These are phyloP conservation scores for Ashinkailepas kermadecensis DNA, from an alignment of 2,888 invertebrate genomes.

Conservation along the genomic window DNA sequence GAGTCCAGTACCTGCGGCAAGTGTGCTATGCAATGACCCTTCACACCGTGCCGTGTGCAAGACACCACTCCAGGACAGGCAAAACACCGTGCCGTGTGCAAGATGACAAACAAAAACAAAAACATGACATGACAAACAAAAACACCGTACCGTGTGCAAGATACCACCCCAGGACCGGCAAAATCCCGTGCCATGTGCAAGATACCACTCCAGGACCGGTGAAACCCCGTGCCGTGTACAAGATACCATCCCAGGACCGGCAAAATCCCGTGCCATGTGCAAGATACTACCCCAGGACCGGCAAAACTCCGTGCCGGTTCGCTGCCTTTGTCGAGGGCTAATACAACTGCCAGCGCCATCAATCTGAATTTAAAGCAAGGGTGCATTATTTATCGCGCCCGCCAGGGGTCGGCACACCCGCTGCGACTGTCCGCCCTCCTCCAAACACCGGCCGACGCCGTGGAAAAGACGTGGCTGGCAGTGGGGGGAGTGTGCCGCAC, in stretches of 20 bases:
- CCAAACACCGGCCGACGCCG: background rate
- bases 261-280: background rate
- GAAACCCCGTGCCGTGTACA: too few species aligned
- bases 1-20: too few species aligned
- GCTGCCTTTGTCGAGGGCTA: background rate
- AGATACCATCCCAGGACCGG: background rate
- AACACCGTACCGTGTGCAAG: too few species aligned
- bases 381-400: background rate
- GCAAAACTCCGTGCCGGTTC: background rate
- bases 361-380: background rate
- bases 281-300: background rate
- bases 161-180: too few species aligned
- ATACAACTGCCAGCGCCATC: background rate
- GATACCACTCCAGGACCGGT: too few species aligned
- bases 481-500: background rate
- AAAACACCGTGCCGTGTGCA: too few species aligned
- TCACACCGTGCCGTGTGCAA: too few species aligned
- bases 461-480: background rate
- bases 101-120: too few species aligned
- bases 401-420: background rate
- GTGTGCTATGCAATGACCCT: too few species aligned
- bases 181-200: too few species aligned
- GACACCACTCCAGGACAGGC: too few species aligned
- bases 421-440: background rate
- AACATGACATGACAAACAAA: too few species aligned